These are phyloP conservation scores for Mionectes macconnelli DNA, from an alignment of 2,113 vertebrate species.

Conservation along the genomic window DNA sequence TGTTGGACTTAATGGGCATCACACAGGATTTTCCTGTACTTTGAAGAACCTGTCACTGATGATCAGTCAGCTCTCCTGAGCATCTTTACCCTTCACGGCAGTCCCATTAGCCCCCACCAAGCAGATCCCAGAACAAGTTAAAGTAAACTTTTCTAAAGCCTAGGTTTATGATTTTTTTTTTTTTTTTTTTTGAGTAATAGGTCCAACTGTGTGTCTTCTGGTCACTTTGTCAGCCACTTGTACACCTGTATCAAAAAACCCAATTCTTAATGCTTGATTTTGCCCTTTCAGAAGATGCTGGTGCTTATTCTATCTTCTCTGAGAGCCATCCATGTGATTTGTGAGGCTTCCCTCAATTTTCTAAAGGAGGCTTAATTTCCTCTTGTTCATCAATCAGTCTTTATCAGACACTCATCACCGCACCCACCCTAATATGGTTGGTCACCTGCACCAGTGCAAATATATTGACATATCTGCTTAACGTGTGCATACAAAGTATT, in stretches of 20 bases:
- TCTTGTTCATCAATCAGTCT: background rate
- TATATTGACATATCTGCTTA: background rate
- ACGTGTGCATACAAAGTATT: background rate
- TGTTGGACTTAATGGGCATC: background rate
- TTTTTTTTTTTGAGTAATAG: background rate
- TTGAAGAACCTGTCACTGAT: background rate
- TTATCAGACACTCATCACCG: background rate
- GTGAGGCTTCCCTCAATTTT: background rate
- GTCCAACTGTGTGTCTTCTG: background rate
- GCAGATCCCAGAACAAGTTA: background rate
- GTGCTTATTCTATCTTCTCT: accelerated
- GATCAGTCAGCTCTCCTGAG: background rate
- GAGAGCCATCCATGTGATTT: background rate
- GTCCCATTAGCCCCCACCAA: background rate
- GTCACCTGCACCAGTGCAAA: background rate
- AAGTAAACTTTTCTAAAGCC: background rate
- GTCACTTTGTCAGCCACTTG: background rate
- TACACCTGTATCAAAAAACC: background rate
- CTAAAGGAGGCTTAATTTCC: background rate
- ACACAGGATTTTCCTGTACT: background rate
- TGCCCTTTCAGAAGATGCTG: background rate
- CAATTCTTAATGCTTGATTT: background rate
- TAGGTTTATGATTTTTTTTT: background rate
- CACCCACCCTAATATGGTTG: background rate
- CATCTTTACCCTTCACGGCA: background rate